A percentile compares a stretch with the other conserved stretches of the same genome.
phyloP scores from a whole-genome alignment of 1,140 invertebrate genomes.

The Zaprionus inermis region DNA sequence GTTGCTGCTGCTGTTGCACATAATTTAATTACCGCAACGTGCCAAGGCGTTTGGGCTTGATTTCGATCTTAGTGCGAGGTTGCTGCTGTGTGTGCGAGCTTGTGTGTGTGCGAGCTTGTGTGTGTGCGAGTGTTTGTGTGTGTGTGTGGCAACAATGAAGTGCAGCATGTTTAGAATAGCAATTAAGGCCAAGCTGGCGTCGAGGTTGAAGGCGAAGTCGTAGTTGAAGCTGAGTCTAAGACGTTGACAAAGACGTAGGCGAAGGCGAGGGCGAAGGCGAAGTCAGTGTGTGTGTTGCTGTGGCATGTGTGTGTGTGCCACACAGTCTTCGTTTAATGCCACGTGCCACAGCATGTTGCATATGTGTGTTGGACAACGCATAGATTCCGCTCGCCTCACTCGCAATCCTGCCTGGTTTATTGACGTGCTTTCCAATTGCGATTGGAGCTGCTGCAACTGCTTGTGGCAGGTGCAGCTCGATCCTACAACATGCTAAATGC shows the following conservation, averaged over 20 bases:
- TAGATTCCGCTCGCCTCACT: neutral
- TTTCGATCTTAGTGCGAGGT: constrained; percentile 6
- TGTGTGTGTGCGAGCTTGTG: neutral
- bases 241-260: constrained; percentile 22
- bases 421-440: constrained; percentile 26
- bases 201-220: constrained; percentile 25
- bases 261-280: constrained; percentile 19
- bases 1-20: constrained; percentile 46
- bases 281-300: no score
- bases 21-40: constrained; percentile 78
- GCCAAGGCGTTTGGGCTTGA: constrained; percentile 32
- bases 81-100: no score
- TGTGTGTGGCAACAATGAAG: constrained; percentile 60
- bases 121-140: constrained; percentile 1
- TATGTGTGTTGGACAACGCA: neutral
- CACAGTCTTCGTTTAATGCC: constrained; percentile 3
- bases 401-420: neutral
- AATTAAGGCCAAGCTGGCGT: constrained; percentile 62
- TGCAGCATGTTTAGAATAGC: constrained; percentile 78
- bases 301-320: neutral
- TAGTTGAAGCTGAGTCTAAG: constrained; percentile 35
- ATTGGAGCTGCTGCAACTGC: constrained; percentile 15
- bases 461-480: constrained; percentile 27
- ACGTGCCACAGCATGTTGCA: constrained; percentile 27
- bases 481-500: constrained; percentile 10